Base-by-base conservation (phyloP, 1,140 invertebrate genomes). In the Thaumetopoea pityocampa region DNA sequence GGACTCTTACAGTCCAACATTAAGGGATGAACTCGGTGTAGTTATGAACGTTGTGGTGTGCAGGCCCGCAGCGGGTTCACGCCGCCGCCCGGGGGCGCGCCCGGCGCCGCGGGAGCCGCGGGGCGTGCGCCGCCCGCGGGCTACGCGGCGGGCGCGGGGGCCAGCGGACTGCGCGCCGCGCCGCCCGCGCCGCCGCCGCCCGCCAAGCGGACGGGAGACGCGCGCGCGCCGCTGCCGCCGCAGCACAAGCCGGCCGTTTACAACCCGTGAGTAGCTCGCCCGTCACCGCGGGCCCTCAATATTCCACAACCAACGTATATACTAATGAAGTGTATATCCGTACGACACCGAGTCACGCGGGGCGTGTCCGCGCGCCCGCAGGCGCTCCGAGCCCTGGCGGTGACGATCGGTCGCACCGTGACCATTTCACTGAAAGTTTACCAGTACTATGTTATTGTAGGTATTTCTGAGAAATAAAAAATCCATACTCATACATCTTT, bases 201-300 rank as follows among this genome's bases (percentile, higher is more conserved):
- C 9, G 86, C 86, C 18, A 92, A 92, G 72, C 71, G 90, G 23
- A 88, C 88, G 4, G 67, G 84, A 1, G 91, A 91, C 70, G 87
- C 85, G 52, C 84, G 91, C 47, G 86, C 87, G 30, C 84, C 85
- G 2, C 85, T 89, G 72, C 81, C 87, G n/a, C 90, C 88, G 44
- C 88, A 63, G 54, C 85, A 89, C 70, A 91, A 91, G 71, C 87
- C 87, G 86, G 90, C 86, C 69, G 79, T 85, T 36, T 66, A 62
- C 11, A 41, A 47, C 37, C 52, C 67, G 72, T 73, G 52, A 63
- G 54, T 64, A n/a, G n/a, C n/a, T n/a, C n/a, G n/a, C n/a, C n/a
- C n/a, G n/a, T n/a, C n/a, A n/a, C n/a, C n/a, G n/a, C n/a, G n/a
- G n/a, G n/a, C n/a, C n/a, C n/a, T n/a, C n/a, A n/a, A n/a, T n/a